phyloP scores from a whole-genome alignment of 2,113 vertebrate genomes.

The Myrmecophaga tridactyla region DNA sequence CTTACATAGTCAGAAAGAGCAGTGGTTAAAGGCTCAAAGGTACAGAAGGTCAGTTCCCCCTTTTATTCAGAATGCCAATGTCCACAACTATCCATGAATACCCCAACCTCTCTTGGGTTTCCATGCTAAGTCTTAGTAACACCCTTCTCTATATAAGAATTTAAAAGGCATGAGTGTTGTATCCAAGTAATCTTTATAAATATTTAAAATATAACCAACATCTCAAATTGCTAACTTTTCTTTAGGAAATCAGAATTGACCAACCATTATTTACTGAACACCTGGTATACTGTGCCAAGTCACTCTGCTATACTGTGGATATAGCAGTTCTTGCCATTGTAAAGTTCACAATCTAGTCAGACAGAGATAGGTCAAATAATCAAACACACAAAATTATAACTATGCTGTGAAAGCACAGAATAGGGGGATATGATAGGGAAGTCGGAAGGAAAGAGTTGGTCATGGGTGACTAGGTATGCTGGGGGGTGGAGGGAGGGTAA shows the following conservation, averaged over 20 bases:
- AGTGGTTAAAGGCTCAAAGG: background rate
- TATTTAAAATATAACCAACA: conserved; percentile 13
- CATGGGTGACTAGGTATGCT: background rate
- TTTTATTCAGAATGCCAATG: background rate
- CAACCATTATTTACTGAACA: background rate
- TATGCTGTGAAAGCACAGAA: background rate
- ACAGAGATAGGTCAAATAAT: background rate
- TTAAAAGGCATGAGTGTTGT: background rate
- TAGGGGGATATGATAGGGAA: background rate
- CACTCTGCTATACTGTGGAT: background rate
- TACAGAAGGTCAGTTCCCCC: background rate
- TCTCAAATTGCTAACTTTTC: conserved; percentile 33
- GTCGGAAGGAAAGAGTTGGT: background rate
- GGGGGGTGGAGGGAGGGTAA: background rate
- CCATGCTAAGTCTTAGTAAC: conserved; percentile 27
- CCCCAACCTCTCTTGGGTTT: background rate
- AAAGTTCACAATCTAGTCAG: background rate
- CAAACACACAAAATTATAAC: background rate
- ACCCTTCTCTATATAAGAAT: background rate
- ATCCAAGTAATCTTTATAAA: conserved; percentile 10
- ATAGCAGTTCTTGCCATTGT: background rate
- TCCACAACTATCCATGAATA: background rate
- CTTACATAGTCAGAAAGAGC: background rate
- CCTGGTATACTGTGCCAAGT: background rate
- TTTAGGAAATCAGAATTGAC: conserved; percentile 39